Evolutionary conservation across 92 coral and sea anemone species (phyloP).

Genomic region (Zoanthus sansibaricus): DNA sequence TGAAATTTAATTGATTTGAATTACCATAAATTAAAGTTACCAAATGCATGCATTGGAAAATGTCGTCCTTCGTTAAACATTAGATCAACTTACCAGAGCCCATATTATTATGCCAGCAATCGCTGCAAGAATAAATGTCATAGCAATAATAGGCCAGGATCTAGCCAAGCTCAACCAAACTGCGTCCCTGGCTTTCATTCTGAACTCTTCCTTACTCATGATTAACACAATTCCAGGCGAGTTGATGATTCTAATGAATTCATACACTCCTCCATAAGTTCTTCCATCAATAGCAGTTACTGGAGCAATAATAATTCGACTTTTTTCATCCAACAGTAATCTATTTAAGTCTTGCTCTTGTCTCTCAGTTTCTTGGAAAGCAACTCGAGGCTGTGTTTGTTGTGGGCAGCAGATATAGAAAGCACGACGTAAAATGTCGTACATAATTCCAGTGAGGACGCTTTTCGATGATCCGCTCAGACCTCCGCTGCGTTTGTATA

Average conservation of each 20-base stretch:
- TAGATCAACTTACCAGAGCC: slow-evolving; percentile 51
- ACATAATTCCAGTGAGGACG: not conserved
- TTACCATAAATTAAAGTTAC: too few relatives aligned
- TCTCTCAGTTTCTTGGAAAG: not conserved
- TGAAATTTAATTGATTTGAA: too few relatives aligned
- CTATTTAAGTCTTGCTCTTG: not conserved
- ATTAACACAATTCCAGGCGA: slow-evolving; percentile 41
- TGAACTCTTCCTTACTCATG: slow-evolving; percentile 26
- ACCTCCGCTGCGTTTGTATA: not conserved
- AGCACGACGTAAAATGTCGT: slow-evolving; percentile 1
- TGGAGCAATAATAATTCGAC: not conserved
- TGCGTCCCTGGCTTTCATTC: slow-evolving; percentile 33
- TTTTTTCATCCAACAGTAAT: not conserved
- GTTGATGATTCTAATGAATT: slow-evolving; percentile 1
- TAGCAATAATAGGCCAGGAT: slow-evolving; percentile 41
- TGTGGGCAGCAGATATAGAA: slow-evolving; percentile 17
- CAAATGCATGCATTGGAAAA: too few relatives aligned
- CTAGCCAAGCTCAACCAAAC: slow-evolving; percentile 35
- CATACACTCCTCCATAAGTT: slow-evolving; percentile 21
- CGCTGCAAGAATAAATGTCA: slow-evolving; percentile 45
- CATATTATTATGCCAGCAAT: slow-evolving; percentile 62
- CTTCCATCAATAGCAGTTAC: slow-evolving; percentile 23
- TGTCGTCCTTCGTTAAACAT: not conserved
- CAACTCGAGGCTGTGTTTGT: not conserved
- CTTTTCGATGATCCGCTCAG: not conserved